Conservation (phyloP, 2,113 vertebrate species). For the Trematocara stigmaticum region DNA sequence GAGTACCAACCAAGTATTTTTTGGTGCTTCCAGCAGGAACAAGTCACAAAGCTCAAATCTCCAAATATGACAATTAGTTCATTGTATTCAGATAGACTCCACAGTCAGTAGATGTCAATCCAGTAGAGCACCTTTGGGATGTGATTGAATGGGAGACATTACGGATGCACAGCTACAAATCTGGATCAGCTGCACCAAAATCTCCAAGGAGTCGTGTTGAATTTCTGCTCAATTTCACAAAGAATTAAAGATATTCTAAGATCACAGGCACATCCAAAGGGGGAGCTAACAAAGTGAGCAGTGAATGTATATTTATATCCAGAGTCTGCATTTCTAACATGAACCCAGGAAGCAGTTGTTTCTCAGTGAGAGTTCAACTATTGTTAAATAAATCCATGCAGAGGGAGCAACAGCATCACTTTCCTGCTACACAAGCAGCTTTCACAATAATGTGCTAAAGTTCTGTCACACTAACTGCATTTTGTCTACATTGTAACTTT, state of each 20-base stretch:
- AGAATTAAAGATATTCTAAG: background rate
- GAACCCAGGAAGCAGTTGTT: background rate
- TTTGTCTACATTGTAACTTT: background rate
- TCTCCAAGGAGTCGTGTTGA: background rate
- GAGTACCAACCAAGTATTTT: rapidly evolving
- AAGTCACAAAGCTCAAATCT: background rate
- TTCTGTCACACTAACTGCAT: background rate
- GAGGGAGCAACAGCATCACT: background rate
- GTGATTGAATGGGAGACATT: background rate
- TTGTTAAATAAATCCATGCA: background rate
- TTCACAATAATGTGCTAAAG: background rate
- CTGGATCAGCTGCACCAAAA: background rate
- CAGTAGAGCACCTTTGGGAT: background rate
- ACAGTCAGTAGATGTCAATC: background rate
- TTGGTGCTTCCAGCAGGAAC: background rate
- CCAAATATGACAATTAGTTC: background rate
- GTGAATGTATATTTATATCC: background rate
- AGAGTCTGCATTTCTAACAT: background rate
- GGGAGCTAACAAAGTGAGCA: background rate
- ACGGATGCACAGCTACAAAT: background rate
- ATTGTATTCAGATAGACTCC: background rate
- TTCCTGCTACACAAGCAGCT: background rate
- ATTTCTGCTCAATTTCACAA: background rate
- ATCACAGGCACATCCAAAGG: background rate
- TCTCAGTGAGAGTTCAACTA: background rate